Evolutionary conservation across 2,797 vertebrate species (phyloP).

Genomic region (Danio choprae): DNA sequence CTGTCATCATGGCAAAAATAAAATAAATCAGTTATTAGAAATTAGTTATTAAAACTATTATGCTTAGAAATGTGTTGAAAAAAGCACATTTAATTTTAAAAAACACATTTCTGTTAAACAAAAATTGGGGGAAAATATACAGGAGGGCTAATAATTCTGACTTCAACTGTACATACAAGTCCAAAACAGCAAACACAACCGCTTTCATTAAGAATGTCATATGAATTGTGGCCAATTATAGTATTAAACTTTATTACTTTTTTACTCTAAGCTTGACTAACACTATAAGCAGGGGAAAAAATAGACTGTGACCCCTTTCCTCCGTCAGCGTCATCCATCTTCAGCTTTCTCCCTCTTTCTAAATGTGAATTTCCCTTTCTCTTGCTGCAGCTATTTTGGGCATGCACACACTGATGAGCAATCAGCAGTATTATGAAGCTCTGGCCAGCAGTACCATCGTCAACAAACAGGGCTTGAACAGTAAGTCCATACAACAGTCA

Average conservation of each 20-base stretch:
- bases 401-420: constrained; percentile 99
- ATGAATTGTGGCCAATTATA: neutral
- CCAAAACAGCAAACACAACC: neutral
- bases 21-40: too few species aligned
- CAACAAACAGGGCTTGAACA: constrained; percentile 98
- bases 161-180: too few species aligned
- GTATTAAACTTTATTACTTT: neutral
- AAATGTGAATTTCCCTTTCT: constrained; percentile 47
- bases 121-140: too few species aligned
- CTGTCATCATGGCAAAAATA: too few species aligned
- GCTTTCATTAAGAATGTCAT: neutral
- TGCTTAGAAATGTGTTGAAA: too few species aligned
- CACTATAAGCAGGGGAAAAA: neutral
- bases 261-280: neutral
- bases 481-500: constrained; percentile 76
- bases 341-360: neutral
- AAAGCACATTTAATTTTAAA: too few species aligned
- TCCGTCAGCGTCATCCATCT: neutral
- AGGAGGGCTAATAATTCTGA: too few species aligned
- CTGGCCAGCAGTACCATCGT: constrained; percentile 95
- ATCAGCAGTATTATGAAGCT: constrained; percentile 98
- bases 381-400: constrained; percentile 90
- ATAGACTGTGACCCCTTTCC: too few species aligned
- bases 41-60: too few species aligned
- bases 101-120: too few species aligned